Evolutionary conservation across 2,797 vertebrate species (phyloP).

Genomic region (Fundulus diaphanus): DNA sequence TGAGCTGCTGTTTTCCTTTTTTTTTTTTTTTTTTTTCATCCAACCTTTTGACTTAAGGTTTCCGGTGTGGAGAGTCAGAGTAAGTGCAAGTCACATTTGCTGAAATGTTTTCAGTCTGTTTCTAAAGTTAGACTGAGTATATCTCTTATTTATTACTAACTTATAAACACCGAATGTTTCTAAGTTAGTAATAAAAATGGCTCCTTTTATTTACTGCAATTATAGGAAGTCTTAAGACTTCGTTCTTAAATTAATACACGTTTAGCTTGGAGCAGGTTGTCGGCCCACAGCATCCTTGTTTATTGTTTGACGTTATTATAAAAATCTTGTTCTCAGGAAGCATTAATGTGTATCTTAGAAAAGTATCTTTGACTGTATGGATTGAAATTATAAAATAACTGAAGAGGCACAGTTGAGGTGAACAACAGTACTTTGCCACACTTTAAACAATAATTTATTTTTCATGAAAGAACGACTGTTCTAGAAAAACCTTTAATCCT

Average conservation of each 20-base stretch:
- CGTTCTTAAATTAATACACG: not conserved
- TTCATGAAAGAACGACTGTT: not conserved
- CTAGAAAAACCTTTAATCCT: constrained; percentile 5
- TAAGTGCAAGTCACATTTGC: too few relatives aligned
- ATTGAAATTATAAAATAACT: not conserved
- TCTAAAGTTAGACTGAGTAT: too few relatives aligned
- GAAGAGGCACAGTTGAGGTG: not conserved
- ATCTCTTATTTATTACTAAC: too few relatives aligned
- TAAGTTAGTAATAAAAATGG: too few relatives aligned
- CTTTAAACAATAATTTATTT: not conserved
- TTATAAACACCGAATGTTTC: too few relatives aligned
- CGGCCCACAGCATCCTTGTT: not conserved
- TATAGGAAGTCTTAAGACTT: not conserved
- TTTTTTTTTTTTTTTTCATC: too few relatives aligned
- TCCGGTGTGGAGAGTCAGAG: too few relatives aligned
- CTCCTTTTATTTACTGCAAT: too few relatives aligned
- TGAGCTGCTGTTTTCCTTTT: too few relatives aligned
- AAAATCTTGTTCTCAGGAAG: not conserved
- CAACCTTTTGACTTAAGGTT: too few relatives aligned
- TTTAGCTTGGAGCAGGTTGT: too few relatives aligned
- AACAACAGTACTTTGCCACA: not conserved
- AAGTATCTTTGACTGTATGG: not conserved
- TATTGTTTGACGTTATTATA: not conserved
- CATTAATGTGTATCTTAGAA: not conserved
- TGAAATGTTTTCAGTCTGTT: too few relatives aligned